phyloP scores from a whole-genome alignment of 2,113 vertebrate genomes.

The Stomatorhinus ivindoensis region DNA sequence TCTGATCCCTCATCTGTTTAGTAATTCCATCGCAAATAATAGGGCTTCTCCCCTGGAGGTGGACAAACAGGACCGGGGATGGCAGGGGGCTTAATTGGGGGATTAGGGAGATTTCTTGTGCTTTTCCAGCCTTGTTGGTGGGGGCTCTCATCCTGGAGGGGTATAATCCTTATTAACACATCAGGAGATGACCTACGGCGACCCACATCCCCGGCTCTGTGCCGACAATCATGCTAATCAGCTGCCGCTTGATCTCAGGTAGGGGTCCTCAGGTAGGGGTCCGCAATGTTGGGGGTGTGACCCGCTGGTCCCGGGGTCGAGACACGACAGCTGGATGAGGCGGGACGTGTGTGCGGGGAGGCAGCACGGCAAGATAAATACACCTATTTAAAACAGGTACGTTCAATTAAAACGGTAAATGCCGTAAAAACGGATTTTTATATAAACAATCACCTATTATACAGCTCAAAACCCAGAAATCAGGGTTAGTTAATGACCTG shows the following conservation, averaged over 20 bases:
- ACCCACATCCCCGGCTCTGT: constrained; percentile 62
- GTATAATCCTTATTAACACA: constrained; percentile 64
- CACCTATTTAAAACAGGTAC: neutral
- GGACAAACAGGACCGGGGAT: constrained; percentile 49
- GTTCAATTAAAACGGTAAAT: neutral
- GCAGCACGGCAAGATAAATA: neutral
- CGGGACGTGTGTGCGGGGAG: accelerated
- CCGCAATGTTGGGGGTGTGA: neutral
- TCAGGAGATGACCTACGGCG: constrained; percentile 60
- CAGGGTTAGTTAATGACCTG: neutral
- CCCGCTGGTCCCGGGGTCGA: neutral
- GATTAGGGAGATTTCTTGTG: constrained; percentile 66
- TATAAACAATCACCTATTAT: neutral
- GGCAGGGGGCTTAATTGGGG: constrained; percentile 42
- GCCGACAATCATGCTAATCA: constrained; percentile 64
- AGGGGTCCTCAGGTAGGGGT: neutral
- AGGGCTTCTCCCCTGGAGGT: constrained; percentile 57
- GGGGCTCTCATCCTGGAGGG: constrained; percentile 42
- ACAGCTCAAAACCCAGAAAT: neutral
- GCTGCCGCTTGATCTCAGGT: constrained; percentile 14
- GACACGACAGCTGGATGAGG: neutral
- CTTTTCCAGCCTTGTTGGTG: constrained; percentile 54
- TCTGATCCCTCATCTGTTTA: constrained; percentile 53
- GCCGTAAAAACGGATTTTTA: neutral
- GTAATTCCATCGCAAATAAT: constrained; percentile 63